Base-by-base conservation (phyloP, 2,113 vertebrate species). In the Ptychochromis oligacanthus region DNA sequence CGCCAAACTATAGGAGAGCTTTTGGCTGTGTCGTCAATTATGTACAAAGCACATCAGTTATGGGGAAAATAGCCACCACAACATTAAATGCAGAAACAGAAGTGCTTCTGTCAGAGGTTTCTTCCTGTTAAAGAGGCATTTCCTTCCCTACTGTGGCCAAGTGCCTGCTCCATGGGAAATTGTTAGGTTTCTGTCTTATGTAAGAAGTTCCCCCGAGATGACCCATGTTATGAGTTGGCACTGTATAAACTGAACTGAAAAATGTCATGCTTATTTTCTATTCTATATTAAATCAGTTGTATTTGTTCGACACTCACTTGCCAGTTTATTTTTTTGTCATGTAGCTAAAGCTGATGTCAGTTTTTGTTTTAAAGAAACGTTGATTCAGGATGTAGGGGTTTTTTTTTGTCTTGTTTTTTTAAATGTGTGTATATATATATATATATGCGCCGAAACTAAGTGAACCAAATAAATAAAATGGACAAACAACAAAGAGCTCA, bases 41-140 rank as follows among this genome's bases (percentile, higher is more conserved):
- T 54, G 26, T 72, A 54, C 54, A 72, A 72, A 54, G 67, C 67
- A 49, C 13, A 72, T 54, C 46, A 34, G 67, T 72, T 31, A 34
- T 72, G 26, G 46, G 46, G 46, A 72, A 70, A 54, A 72, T 52
- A 26, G 46, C 46, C 8, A 49, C 67, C 26, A 72, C 67, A 72
- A 72, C 18, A 54, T 72, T 54, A 72, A 72, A 54, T 72, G 67
- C 18, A 4, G 67, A 72, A 72, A 72, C 67, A 72, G 46, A 72
- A 72, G 18, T 54, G 67, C 46, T 72, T 72, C 46, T 72, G 46
- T 9, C 46, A 31, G 26, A 72, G 67, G 31, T 52, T 72, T 72
- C 46, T 72, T 54, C 67, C 67, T 54, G 46, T 72, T 72, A 52
- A 72, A 1, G 65, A 52, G 26, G 46, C 67, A 20, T 72, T 52